phyloP scores from a whole-genome alignment of 2,888 invertebrate species.

The Salpingus planirostris region DNA sequence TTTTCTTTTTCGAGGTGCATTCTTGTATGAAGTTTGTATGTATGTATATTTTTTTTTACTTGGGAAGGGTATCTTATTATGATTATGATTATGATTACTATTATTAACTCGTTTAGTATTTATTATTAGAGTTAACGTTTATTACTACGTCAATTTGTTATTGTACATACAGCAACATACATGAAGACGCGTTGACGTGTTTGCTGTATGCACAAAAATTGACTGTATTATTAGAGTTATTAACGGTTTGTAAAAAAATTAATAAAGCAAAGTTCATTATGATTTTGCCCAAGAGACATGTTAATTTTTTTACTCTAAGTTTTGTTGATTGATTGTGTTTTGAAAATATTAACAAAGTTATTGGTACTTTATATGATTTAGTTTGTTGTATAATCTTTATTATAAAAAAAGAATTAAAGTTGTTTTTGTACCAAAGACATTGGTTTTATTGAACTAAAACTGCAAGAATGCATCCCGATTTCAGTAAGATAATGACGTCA shows the following conservation, averaged over 20 bases:
- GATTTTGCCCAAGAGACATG: too few relatives aligned
- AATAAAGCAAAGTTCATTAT: too few relatives aligned
- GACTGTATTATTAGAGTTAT: conserved; percentile 13
- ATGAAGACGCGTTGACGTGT: conserved; percentile 15
- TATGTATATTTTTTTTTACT: too few relatives aligned
- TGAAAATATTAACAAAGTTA: too few relatives aligned
- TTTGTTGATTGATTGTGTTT: too few relatives aligned
- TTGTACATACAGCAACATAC: conserved; percentile 26
- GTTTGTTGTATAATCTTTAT: too few relatives aligned
- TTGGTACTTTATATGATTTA: too few relatives aligned
- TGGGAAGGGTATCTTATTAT: too few relatives aligned
- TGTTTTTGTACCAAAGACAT: conserved; percentile 20
- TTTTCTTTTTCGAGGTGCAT: conserved; percentile 29
- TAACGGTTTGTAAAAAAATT: too few relatives aligned
- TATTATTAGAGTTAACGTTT: conserved; percentile 20
- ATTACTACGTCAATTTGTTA: too few relatives aligned
- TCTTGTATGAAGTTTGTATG: conserved; percentile 23
- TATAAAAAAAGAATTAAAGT: conserved; percentile 19
- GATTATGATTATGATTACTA: too few relatives aligned
- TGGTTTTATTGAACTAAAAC: conserved; percentile 24
- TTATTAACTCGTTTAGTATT: too few relatives aligned
- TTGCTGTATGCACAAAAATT: conserved; percentile 24
- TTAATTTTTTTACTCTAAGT: conserved; percentile 15
- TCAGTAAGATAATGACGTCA: conserved; percentile 6
- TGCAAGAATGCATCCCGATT: conserved; percentile 40